A percentile compares a stretch with the other conserved stretches of the same genome.
phyloP scores from a whole-genome alignment of 2,888 invertebrate species.

The Caenorhabditis plicata region DNA sequence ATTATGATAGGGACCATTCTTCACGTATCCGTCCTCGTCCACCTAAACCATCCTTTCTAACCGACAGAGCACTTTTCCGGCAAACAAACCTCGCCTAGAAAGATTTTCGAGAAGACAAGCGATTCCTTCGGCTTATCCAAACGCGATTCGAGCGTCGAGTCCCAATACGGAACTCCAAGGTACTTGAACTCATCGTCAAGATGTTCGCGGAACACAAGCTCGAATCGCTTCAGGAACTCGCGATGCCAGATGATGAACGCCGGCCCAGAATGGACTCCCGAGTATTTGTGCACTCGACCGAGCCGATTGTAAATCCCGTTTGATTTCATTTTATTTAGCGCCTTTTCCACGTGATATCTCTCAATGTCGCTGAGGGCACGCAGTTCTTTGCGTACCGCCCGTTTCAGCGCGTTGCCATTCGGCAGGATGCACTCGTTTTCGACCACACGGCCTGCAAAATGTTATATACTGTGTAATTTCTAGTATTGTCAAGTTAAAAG shows the following conservation, averaged over 20 bases:
- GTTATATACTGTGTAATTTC: too few species aligned
- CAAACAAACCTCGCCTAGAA: slow-evolving; percentile 65
- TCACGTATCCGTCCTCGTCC: slow-evolving; percentile 63
- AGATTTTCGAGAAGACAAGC: slow-evolving; percentile 65
- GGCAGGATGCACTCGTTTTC: slow-evolving; percentile 30
- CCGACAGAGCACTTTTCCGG: too few species aligned
- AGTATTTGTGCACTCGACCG: slow-evolving; percentile 49
- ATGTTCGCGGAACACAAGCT: slow-evolving; percentile 43
- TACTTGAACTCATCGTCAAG: slow-evolving; percentile 51
- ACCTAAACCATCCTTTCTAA: too few species aligned
- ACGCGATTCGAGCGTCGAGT: slow-evolving; percentile 64
- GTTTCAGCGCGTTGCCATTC: slow-evolving; percentile 37
- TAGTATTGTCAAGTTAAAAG: too few species aligned
- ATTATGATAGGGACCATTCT: slow-evolving; percentile 65
- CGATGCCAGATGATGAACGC: slow-evolving; percentile 60
- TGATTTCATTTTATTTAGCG: slow-evolving; percentile 48
- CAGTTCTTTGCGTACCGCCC: slow-evolving; percentile 45
- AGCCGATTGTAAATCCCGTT: slow-evolving; percentile 50
- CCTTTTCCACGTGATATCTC: slow-evolving; percentile 27
- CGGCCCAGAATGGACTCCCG: slow-evolving; percentile 60
- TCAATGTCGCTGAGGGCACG: slow-evolving; percentile 42
- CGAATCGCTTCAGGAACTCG: slow-evolving; percentile 55
- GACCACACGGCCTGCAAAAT: slow-evolving; percentile 14
- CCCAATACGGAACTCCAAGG: slow-evolving; percentile 67
- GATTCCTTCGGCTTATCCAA: slow-evolving; percentile 65